These are phyloP conservation scores for Argyresthia goedartella DNA, from an alignment of 2,888 invertebrate species.

Conservation along the genomic window DNA sequence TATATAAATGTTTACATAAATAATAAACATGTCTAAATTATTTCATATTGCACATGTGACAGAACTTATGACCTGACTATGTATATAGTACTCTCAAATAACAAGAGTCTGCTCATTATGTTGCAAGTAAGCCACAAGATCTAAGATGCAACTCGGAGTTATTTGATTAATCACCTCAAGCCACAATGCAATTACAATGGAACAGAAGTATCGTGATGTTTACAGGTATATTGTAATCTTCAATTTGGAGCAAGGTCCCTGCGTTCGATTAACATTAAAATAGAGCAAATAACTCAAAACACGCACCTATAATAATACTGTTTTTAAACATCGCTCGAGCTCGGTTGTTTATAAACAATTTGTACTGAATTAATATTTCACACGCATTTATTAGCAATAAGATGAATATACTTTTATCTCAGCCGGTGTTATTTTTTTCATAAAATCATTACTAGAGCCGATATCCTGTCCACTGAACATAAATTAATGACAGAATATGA, in stretches of 20 bases:
- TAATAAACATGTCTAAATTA: no score
- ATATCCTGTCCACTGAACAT: no score
- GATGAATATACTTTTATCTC: neutral
- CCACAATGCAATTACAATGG: neutral
- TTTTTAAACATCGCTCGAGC: conserved; percentile 23
- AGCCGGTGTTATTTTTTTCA: no score
- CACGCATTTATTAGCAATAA: neutral
- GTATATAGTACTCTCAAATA: no score
- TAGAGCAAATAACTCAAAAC: conserved; percentile 51
- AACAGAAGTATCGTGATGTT: neutral
- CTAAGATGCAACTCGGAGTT: neutral
- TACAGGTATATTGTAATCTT: conserved; percentile 27
- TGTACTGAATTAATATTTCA: neutral
- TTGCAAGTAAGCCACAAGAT: neutral
- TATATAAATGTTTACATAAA: no score
- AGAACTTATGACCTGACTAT: no score
- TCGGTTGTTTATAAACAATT: neutral
- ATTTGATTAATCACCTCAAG: neutral
- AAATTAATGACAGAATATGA: no score
- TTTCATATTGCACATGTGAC: no score
- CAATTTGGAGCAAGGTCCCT: conserved; percentile 57
- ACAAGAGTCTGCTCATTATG: no score
- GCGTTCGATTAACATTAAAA: conserved; percentile 52
- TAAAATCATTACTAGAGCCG: no score
- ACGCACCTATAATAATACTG: conserved; percentile 27